Evolutionary conservation across 37 sponge, comb jelly and placozoan species (phyloP).

Genomic region (Dysidea cf. avara): DNA sequence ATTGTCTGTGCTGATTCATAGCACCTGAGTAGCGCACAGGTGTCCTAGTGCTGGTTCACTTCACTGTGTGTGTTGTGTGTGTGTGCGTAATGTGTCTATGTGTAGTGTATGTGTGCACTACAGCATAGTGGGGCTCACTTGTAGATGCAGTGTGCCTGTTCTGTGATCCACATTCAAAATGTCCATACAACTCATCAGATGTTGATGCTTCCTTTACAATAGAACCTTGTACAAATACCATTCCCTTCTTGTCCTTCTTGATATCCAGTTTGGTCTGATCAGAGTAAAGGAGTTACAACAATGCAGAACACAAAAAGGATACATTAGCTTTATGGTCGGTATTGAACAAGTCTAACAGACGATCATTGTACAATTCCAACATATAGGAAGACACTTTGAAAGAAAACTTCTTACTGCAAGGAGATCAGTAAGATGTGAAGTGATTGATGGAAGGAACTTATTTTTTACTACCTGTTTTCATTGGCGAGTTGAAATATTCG

Average conservation of each 20-base stretch:
- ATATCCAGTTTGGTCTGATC: conserved; percentile 52
- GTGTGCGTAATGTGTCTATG: too few relatives aligned
- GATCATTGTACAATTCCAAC: conserved; percentile 67
- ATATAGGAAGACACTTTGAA: conserved; percentile 45
- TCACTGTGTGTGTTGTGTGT: too few relatives aligned
- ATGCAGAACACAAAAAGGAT: conserved; percentile 20
- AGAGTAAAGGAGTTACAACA: not conserved
- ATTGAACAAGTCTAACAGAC: conserved; percentile 41
- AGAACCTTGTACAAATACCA: conserved; percentile 44
- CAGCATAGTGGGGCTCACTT: conserved; percentile 19
- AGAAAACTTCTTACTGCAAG: conserved; percentile 40
- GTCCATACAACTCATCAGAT: conserved; percentile 17
- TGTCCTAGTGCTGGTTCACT: too few relatives aligned
- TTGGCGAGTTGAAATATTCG: conserved; percentile 48
- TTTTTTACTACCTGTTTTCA: conserved; percentile 27
- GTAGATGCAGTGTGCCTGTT: conserved; percentile 59
- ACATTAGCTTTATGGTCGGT: conserved; percentile 10
- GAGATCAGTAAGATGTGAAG: not conserved
- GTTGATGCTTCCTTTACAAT: conserved; percentile 33
- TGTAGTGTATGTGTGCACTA: too few relatives aligned
- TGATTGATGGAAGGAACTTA: too few relatives aligned
- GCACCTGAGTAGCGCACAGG: too few relatives aligned
- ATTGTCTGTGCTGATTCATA: too few relatives aligned
- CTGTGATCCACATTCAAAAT: conserved; percentile 47
- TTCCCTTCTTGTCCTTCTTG: conserved; percentile 67